Percentiles rank a stretch among this genome's conserved stretches.
These are phyloP conservation scores for Platynereis dumerilii DNA, from an alignment of 2,888 invertebrate species.

Conservation along the genomic window DNA sequence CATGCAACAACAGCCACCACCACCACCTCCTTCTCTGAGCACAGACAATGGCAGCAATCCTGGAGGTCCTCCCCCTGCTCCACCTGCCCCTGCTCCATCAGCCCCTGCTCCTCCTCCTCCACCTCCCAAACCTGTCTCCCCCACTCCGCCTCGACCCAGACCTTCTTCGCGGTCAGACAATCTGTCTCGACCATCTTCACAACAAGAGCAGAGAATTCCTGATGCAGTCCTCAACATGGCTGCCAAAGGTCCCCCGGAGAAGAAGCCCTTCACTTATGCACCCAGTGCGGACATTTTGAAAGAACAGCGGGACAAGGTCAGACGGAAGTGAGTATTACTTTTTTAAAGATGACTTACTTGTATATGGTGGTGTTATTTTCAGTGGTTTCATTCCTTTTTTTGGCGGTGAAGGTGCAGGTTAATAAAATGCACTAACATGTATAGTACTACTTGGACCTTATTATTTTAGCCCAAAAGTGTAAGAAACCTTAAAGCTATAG, in stretches of 20 bases:
- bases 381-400: too few relatives aligned
- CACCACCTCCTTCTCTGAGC: not conserved
- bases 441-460: too few relatives aligned
- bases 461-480: too few relatives aligned
- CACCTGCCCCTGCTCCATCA: constrained; percentile 10
- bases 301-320: constrained; percentile 39
- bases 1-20: constrained; percentile 1
- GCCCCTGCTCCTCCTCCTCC: constrained; percentile 7
- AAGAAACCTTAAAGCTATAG: too few relatives aligned
- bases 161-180: not conserved
- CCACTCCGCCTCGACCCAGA: not conserved
- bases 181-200: not conserved
- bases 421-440: too few relatives aligned
- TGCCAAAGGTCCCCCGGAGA: constrained; percentile 36
- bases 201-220: constrained; percentile 31
- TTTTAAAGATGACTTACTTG: too few relatives aligned
- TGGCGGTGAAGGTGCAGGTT: too few relatives aligned
- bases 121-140: not conserved
- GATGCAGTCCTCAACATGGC: constrained; percentile 43
- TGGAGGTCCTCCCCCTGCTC: constrained; percentile 7
- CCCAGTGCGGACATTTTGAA: constrained; percentile 38
- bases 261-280: constrained; percentile 41
- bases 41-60: constrained; percentile 11
- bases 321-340: constrained; percentile 33
- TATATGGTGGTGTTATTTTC: too few relatives aligned